Evolutionary conservation across 2,113 vertebrate species (phyloP), one percentile per base, ranked within the genome.

Genomic region (Ornithorhynchus anatinus): DNA sequence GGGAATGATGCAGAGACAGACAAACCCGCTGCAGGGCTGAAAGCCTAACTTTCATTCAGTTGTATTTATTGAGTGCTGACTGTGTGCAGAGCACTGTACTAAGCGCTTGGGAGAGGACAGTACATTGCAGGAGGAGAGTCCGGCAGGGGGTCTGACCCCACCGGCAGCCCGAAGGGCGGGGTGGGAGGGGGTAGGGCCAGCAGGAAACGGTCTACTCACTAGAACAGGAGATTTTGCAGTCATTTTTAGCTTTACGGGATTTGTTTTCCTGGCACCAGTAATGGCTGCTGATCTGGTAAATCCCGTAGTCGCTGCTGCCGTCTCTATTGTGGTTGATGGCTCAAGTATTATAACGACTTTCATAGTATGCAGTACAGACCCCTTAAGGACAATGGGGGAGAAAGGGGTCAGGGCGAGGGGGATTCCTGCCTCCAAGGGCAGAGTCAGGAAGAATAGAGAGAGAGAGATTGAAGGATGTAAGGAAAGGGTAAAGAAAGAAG

Each of bases 91-190:
- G n/a, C n/a, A n/a, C n/a, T n/a, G n/a, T n/a, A n/a, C n/a, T n/a
- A n/a, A n/a, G n/a, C n/a, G n/a, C n/a, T n/a, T n/a, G n/a, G n/a
- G n/a, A n/a, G n/a, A n/a, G n/a, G n/a, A n/a, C n/a, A n/a, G n/a
- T n/a, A n/a, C n/a, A n/a, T 85, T 73, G 48, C 59, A 66, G 80
- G 80, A 80, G 70, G 76, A 68, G n/a, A 10, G 20, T 23, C 10
- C 17, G 17, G 12, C 43, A 23, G 22, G 15, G 25, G n/a, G 25
- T 22, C 25, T 20, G 44, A 5, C 22, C 22, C 44, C 22, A 2
- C 7, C 22, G 6, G 12, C 11, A 47, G 44, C 12, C 17, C 14
- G 43, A 22, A 22, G n/a, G n/a, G n/a, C n/a, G n/a, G n/a, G n/a
- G n/a, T n/a, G 42, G 0, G 4, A 22, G 43, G 44, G n/a, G n/a